These are phyloP conservation scores for Wiebesia pumilae DNA, from an alignment of 1,140 invertebrate genomes.

Conservation along the genomic window DNA sequence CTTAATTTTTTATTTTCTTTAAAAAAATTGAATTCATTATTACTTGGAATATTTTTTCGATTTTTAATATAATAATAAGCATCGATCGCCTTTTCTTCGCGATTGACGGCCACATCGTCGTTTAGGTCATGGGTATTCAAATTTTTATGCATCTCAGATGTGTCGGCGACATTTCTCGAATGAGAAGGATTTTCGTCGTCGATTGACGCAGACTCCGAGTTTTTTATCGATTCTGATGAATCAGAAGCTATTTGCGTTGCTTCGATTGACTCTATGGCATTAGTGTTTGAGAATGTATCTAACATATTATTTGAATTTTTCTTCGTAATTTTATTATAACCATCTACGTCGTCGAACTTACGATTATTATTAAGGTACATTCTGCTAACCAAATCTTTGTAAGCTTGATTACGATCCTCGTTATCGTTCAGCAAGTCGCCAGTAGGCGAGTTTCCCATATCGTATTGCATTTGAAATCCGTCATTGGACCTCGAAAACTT, in stretches of 20 bases:
- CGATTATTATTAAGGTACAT: no score
- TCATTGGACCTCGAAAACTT: no score
- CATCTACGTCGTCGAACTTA: neutral
- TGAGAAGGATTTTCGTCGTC: neutral
- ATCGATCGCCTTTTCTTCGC: neutral
- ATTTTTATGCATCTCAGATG: no score
- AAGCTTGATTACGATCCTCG: no score
- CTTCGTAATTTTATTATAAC: neutral
- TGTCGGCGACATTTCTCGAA: no score
- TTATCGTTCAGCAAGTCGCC: no score
- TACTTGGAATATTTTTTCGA: neutral
- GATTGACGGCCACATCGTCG: no score
- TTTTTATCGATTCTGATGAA: neutral
- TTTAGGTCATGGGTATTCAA: no score
- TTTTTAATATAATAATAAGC: neutral
- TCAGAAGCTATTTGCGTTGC: neutral
- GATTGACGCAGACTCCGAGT: neutral
- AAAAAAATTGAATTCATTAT: neutral
- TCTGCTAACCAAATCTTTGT: no score
- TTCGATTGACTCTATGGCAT: neutral
- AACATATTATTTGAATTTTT: neutral
- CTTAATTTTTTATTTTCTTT: neutral
- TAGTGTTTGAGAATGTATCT: neutral
- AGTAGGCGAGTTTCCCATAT: no score
- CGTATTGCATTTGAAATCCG: no score